Conservation (phyloP, 2,113 vertebrate species). For the Tauraco erythrolophus region DNA sequence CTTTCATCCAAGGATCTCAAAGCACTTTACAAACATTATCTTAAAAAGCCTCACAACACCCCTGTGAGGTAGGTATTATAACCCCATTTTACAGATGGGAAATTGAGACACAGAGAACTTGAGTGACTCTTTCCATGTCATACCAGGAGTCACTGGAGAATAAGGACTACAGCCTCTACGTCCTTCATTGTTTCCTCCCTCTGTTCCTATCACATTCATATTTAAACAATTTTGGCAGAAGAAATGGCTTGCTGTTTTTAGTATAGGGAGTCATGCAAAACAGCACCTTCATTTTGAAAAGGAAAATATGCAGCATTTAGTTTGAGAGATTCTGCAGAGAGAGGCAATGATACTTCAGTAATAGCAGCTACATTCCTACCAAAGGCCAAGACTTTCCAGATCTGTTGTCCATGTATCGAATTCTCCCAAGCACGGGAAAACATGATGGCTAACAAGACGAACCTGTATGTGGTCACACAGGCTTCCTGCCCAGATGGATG, state of each 20-base stretch:
- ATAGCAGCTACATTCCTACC: neutral
- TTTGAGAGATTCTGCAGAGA: slow-evolving; percentile 70
- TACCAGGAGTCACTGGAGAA: neutral
- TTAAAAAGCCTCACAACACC: slow-evolving; percentile 64
- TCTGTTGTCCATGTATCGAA: neutral
- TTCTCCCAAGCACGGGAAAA: neutral
- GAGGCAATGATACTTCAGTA: slow-evolving; percentile 66
- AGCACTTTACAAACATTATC: slow-evolving; percentile 68
- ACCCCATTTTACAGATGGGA: slow-evolving; percentile 62
- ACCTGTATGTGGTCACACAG: neutral
- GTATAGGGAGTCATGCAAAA: slow-evolving; percentile 42
- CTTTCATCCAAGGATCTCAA: slow-evolving; percentile 71
- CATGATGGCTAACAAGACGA: neutral
- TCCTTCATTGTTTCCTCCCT: slow-evolving; percentile 4
- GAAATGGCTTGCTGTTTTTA: slow-evolving; percentile 33
- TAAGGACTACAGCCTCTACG: slow-evolving; percentile 10
- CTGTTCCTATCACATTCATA: neutral
- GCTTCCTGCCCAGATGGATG: neutral
- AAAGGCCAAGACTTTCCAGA: neutral
- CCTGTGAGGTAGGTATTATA: slow-evolving; percentile 70
- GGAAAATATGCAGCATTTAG: slow-evolving; percentile 30
- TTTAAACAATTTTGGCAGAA: neutral
- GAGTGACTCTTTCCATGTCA: slow-evolving; percentile 20
- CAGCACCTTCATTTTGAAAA: slow-evolving; percentile 49
- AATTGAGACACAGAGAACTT: slow-evolving; percentile 29